Base-by-base conservation (phyloP, 2,113 vertebrate genomes). In the Eulemur macaco region DNA sequence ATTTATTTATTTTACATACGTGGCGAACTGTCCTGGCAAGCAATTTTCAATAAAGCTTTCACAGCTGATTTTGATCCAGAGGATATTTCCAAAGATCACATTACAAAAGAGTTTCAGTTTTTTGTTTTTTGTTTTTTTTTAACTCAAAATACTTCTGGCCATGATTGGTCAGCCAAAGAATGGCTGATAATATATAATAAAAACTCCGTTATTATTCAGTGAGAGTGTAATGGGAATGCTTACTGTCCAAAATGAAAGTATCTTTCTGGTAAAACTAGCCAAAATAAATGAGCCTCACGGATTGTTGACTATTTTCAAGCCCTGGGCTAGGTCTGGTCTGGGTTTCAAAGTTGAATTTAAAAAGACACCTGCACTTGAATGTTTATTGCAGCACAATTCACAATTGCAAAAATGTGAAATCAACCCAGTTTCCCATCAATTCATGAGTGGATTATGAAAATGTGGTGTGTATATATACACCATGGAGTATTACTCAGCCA, bases 1-100 rank as follows among this genome's bases (percentile, higher is more conserved):
- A 50, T 78, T 89, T 78, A 87, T 88, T 90, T 90, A 76, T 71
- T 94, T 96, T 80, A 92, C 20, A 60, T 68, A 58, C 45, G 45
- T 45, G n/a, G 34, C 27, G 81, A 92, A 92, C 58, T 74, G 6
- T 77, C 91, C 80, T 89, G 56, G 47, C 42, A 94, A 50, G 29
- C 15, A 63, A 76, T 63, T 86, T 31, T 18, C 39, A 23, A 50
- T 56, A 63, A 89, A 74, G 1, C n/a, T 87, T 93, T 74, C 66
- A 29, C 10, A 84, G 6, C 68, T 89, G 58, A 89, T 76, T 96
- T 63, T 73, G 39, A 86, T 47, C 37, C 25, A 77, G 64, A 23
- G 9, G 21, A 95, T 13, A 64, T 91, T 74, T 77, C 42, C 81
- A 82, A 86, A 92, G 17, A 37, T 58, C 4, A 8, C 29, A 56